Conservation (phyloP, 2,113 vertebrate species). For the Halcyon senegalensis region DNA sequence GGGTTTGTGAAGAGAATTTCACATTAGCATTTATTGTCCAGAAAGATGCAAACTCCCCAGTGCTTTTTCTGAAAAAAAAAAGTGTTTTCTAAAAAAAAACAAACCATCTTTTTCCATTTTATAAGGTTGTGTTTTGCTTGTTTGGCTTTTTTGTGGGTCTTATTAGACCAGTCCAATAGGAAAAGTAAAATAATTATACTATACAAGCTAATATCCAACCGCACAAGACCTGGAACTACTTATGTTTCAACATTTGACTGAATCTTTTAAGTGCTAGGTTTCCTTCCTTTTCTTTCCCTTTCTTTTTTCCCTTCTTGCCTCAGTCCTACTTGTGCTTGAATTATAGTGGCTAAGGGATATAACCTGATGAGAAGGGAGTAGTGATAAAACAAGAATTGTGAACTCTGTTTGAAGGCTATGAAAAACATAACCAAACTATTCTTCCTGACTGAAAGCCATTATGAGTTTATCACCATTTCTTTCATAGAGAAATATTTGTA, state of each 20-base stretch:
- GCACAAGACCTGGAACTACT: not conserved
- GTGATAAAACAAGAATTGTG: not conserved
- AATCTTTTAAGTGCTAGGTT: not conserved
- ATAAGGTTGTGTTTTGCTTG: not conserved
- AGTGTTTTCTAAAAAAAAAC: not conserved
- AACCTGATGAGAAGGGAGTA: not conserved
- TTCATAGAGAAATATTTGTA: not conserved
- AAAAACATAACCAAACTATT: not conserved
- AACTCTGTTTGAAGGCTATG: not conserved
- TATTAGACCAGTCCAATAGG: not conserved
- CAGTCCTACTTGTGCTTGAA: not conserved
- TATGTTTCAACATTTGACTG: not conserved
- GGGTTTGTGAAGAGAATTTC: not conserved
- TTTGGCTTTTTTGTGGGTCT: not conserved
- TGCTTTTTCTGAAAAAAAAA: not conserved
- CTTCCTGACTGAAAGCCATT: not conserved
- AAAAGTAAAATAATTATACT: not conserved
- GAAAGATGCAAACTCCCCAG: not conserved
- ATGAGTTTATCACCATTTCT: not conserved
- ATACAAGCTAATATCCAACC: not conserved
- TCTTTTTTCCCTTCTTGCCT: not conserved
- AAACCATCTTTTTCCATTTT: not conserved
- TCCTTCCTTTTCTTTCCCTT: not conserved
- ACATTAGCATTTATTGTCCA: not conserved
- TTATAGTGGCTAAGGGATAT: not conserved